A percentile compares a stretch with the other conserved stretches of the same genome.
phyloP scores from a whole-genome alignment of 2,888 invertebrate species.

The Chrysolina americana region DNA sequence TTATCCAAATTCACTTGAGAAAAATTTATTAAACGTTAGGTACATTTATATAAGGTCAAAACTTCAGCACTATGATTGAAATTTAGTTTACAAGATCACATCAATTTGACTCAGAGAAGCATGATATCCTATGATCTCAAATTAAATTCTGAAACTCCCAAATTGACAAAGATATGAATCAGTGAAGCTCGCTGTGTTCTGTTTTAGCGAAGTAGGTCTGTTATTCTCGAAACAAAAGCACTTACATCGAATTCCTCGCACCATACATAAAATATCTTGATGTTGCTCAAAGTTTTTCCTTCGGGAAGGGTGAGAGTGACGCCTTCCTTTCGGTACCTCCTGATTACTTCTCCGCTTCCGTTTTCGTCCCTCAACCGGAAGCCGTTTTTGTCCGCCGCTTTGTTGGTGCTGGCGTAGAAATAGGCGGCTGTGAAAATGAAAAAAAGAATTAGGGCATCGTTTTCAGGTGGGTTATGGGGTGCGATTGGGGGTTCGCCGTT shows the following conservation, averaged over 20 bases:
- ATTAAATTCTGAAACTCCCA: too few species aligned
- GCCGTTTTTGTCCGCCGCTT: constrained; percentile 78
- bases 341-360: constrained; percentile 84
- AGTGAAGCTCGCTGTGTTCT: too few species aligned
- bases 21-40: too few species aligned
- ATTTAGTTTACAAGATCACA: too few species aligned
- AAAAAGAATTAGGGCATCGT: constrained; percentile 2
- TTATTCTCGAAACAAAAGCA: constrained; percentile 49
- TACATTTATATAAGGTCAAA: too few species aligned
- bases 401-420: constrained; percentile 88
- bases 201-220: neutral
- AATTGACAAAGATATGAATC: too few species aligned
- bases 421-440: constrained; percentile 81
- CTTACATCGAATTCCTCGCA: constrained; percentile 91
- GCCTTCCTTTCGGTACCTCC: constrained; percentile 85
- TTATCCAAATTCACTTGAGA: too few species aligned
- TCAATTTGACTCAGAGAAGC: too few species aligned
- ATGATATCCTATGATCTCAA: too few species aligned
- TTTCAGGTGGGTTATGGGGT: neutral
- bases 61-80: too few species aligned
- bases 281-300: constrained; percentile 85
- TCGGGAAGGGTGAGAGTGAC: constrained; percentile 90
- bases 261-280: constrained; percentile 93
- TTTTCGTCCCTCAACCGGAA: constrained; percentile 87
- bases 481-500: neutral